Percentiles rank a stretch among this genome's conserved stretches.
These are phyloP conservation scores for Globia sparganii DNA, from an alignment of 2,888 invertebrate genomes.

Conservation along the genomic window DNA sequence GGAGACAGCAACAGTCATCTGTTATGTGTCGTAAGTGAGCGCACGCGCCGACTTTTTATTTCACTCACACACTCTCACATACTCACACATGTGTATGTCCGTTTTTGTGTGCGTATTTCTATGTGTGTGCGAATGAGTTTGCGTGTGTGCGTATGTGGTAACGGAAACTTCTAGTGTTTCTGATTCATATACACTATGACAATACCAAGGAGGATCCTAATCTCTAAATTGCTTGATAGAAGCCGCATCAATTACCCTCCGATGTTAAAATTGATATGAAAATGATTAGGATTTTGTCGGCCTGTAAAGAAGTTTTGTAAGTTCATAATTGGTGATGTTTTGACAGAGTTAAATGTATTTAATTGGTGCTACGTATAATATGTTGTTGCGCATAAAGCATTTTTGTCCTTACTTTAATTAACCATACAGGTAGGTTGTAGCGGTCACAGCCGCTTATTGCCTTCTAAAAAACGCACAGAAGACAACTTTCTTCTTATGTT, in stretches of 20 bases:
- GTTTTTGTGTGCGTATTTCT: constrained; percentile 51
- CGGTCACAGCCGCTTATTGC: too few relatives aligned
- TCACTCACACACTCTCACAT: constrained; percentile 70
- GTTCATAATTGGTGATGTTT: constrained; percentile 42
- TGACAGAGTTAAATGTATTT: constrained; percentile 50
- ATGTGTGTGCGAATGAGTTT: constrained; percentile 48
- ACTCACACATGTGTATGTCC: constrained; percentile 53
- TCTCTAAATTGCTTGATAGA: constrained; percentile 68
- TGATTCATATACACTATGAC: constrained; percentile 79
- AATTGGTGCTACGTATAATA: constrained; percentile 29
- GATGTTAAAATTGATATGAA: constrained; percentile 48
- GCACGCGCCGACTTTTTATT: constrained; percentile 82
- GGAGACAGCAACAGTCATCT: constrained; percentile 72
- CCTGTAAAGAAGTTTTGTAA: constrained; percentile 27
- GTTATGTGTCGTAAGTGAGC: constrained; percentile 80
- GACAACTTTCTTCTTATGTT: too few relatives aligned
- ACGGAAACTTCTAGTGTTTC: constrained; percentile 84
- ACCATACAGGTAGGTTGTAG: background rate
- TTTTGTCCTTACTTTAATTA: constrained; percentile 17
- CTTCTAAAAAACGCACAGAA: too few relatives aligned
- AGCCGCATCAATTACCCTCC: constrained; percentile 30
- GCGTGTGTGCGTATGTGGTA: constrained; percentile 67
- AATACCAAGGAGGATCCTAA: constrained; percentile 73
- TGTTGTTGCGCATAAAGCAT: background rate
- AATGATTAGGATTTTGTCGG: constrained; percentile 42